Conservation (phyloP, 2,888 invertebrate species). For the Xylota sylvarum region DNA sequence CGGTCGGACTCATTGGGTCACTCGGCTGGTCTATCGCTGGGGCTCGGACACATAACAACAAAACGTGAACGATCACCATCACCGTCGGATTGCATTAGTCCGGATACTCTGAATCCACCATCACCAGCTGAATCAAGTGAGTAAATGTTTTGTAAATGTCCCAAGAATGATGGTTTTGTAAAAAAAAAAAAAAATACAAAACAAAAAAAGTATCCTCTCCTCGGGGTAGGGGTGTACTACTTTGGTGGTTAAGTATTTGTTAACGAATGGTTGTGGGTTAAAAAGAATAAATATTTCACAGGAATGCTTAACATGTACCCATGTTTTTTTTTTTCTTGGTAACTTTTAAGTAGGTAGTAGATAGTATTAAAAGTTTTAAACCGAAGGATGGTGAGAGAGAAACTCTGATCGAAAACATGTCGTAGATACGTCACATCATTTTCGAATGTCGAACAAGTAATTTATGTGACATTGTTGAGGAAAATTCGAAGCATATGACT, state of each 20-base stretch:
- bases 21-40: constrained; percentile 87
- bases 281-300: background rate
- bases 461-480: too few relatives aligned
- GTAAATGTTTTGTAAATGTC: constrained; percentile 83
- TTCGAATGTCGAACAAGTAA: too few relatives aligned
- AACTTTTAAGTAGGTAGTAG: too few relatives aligned
- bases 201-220: too few relatives aligned
- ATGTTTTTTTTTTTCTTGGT: constrained; percentile 4
- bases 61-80: constrained; percentile 95
- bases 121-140: constrained; percentile 96
- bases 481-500: too few relatives aligned
- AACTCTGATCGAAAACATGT: too few relatives aligned
- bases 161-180: background rate
- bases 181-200: background rate
- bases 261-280: constrained; percentile 45
- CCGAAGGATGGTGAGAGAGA: too few relatives aligned
- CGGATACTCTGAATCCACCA: constrained; percentile 94
- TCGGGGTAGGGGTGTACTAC: constrained; percentile 2
- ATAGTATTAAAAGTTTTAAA: background rate
- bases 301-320: constrained; percentile 48
- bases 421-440: too few relatives aligned
- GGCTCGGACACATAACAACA: constrained; percentile 88
- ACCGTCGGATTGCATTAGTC: constrained; percentile 95
- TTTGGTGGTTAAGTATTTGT: constrained; percentile 10
- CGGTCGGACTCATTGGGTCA: constrained; percentile 85